These are phyloP conservation scores for Pristis pectinata DNA, from an alignment of 2,797 vertebrate species.

Conservation along the genomic window DNA sequence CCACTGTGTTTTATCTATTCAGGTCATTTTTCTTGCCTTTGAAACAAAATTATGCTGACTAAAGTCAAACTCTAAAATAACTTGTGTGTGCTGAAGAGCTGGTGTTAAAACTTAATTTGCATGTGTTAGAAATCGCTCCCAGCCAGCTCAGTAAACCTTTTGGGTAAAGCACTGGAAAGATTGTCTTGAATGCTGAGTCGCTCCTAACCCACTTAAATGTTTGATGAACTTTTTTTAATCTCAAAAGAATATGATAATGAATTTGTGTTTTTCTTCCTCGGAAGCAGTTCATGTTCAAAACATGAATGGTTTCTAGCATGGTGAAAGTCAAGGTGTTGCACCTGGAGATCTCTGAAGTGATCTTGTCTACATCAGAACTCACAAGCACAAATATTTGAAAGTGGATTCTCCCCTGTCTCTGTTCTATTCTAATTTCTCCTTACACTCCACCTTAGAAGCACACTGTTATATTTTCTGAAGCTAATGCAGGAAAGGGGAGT, in stretches of 20 bases:
- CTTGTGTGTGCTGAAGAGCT: neutral
- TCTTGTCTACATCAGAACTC: neutral
- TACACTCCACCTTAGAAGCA: neutral
- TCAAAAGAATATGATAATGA: neutral
- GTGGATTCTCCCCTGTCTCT: neutral
- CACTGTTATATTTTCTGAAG: neutral
- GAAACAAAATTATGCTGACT: neutral
- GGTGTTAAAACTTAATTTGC: neutral
- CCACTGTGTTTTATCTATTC: neutral
- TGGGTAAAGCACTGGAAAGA: neutral
- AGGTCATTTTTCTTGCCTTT: neutral
- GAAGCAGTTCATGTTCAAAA: neutral
- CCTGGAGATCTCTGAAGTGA: neutral
- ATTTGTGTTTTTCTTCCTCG: neutral
- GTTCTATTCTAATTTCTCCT: neutral
- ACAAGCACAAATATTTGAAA: neutral
- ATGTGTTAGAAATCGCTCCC: no score
- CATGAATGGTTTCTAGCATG: neutral
- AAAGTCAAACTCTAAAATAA: neutral
- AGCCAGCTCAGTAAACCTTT: neutral
- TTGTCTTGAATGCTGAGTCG: neutral
- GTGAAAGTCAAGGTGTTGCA: neutral
- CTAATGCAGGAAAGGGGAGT: neutral
- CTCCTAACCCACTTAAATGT: neutral
- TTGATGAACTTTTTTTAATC: neutral